Evolutionary conservation across 2,113 vertebrate genomes (phyloP), one percentile per base, ranked within the genome.

Genomic region (Cryptomyrus ogoouensis): DNA sequence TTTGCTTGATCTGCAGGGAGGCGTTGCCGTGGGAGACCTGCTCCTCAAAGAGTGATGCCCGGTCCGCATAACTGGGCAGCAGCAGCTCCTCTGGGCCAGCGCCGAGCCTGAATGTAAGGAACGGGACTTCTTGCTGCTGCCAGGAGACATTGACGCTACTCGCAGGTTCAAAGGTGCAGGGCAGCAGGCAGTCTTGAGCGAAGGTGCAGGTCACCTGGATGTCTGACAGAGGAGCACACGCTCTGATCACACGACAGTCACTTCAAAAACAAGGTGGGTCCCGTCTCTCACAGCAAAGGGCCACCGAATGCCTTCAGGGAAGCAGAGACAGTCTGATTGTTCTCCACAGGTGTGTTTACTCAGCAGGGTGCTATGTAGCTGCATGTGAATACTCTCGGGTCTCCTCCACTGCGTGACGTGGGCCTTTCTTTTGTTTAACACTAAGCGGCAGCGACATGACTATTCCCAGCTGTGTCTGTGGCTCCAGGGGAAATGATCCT

Each of bases 121-220:
- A 91, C 13, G 89, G 2, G 27, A 0, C n/a, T 0, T 85, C 89
- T 91, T 94, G 95, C 89, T 31, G 31, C 93, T 92, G 94, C 97
- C 97, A 98, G 90, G 95, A 91, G 35, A 98, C 91, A 5, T 93
- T 92, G 91, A 93, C 42, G 0, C 74, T 0, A 0, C 80, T 0
- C 0, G 87, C 92, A 6, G 92, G 94, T 21, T 46, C 74, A 90
- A 97, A 97, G 91, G 0, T 35, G 92, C 97, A 97, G 77, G 97
- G 97, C 0, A 97, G 95, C 50, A 94, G 35, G 47, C 95, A 96
- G 1, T 95, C 95, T 91, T 94, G 90, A 0, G 94, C 94, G 42
- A 96, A 92, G 1, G 92, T 13, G 44, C 96, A 96, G 1, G 91
- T 95, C 89, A 96, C 91, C 0, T 89, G 88, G 3, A 93, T 90